Conservation (phyloP, 1,140 invertebrate species). For the Drosophila varians region DNA sequence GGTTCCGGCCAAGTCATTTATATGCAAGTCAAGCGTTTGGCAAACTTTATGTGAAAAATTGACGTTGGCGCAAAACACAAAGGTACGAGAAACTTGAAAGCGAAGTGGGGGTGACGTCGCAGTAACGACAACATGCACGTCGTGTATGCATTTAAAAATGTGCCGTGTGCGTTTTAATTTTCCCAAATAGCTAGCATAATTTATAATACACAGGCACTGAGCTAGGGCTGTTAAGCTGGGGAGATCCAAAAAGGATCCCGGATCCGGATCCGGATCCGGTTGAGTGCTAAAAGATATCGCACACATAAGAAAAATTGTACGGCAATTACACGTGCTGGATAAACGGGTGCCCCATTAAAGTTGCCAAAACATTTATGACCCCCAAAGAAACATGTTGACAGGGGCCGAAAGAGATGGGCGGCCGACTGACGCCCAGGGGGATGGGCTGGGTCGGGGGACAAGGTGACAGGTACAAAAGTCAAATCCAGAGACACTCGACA, state of each 20-base stretch:
- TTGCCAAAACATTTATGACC: slow-evolving; percentile 73
- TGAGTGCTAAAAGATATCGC: slow-evolving; percentile 39
- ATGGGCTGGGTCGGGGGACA: background rate
- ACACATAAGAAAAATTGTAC: slow-evolving; percentile 47
- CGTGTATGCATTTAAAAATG: slow-evolving; percentile 78
- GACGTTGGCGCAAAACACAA: slow-evolving; percentile 59
- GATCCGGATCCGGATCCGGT: slow-evolving; percentile 1
- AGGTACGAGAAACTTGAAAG: slow-evolving; percentile 16
- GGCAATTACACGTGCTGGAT: slow-evolving; percentile 70
- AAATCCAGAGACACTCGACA: slow-evolving; percentile 44
- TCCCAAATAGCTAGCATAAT: slow-evolving; percentile 74
- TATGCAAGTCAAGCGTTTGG: slow-evolving; percentile 80
- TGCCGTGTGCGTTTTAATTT: slow-evolving; percentile 75
- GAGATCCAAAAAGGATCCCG: background rate
- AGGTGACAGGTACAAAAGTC: slow-evolving; percentile 44
- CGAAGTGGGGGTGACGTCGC: slow-evolving; percentile 1
- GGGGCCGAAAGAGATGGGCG: background rate
- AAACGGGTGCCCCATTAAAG: slow-evolving; percentile 63
- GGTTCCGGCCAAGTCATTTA: slow-evolving; percentile 70
- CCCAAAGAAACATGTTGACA: slow-evolving; percentile 60
- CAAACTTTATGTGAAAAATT: slow-evolving; percentile 82
- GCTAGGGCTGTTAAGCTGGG: background rate
- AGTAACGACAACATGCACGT: slow-evolving; percentile 66
- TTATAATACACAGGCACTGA: slow-evolving; percentile 60
- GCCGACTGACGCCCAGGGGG: background rate